These are phyloP conservation scores for Graptemys geographica DNA, from an alignment of 2,797 vertebrate genomes.

Conservation along the genomic window DNA sequence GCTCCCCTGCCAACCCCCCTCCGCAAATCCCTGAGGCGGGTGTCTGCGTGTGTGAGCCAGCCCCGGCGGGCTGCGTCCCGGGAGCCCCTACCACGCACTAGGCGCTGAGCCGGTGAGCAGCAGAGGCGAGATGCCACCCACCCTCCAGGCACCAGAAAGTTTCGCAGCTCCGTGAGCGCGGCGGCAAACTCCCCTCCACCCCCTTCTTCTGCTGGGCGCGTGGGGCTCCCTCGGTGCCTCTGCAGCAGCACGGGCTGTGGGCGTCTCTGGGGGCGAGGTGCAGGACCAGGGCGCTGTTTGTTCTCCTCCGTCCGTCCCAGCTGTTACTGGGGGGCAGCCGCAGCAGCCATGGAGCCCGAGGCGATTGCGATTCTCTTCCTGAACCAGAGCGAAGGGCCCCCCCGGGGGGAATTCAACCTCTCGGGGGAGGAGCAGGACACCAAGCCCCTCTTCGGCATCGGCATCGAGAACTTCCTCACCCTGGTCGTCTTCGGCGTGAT, in stretches of 20 bases:
- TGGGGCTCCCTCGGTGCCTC: too few species aligned
- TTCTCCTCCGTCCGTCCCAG: not conserved
- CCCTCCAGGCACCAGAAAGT: not conserved
- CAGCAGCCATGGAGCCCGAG: constrained; percentile 60
- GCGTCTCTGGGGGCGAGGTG: not conserved
- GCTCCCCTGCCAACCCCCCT: not conserved
- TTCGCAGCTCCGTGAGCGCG: not conserved
- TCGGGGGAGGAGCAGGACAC: not conserved
- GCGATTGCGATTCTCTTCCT: not conserved
- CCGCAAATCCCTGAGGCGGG: not conserved
- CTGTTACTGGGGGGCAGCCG: too few species aligned
- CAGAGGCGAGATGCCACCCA: not conserved
- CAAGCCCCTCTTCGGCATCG: constrained; percentile 85
- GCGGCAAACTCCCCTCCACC: too few species aligned
- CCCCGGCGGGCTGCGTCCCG: not conserved
- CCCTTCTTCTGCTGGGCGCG: not conserved
- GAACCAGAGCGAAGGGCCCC: constrained; percentile 60
- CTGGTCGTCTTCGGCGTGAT: constrained; percentile 92
- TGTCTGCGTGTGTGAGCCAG: too few species aligned
- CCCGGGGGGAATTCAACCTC: constrained; percentile 22
- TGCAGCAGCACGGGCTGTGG: too few species aligned
- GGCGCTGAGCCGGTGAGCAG: not conserved
- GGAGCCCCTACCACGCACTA: not conserved
- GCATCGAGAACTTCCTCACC: constrained; percentile 92
- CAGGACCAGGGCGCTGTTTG: not conserved